Evolutionary conservation across 2,888 invertebrate genomes (phyloP), one percentile per base, ranked within the genome.

Genomic region (Yponomeuta malinellus): DNA sequence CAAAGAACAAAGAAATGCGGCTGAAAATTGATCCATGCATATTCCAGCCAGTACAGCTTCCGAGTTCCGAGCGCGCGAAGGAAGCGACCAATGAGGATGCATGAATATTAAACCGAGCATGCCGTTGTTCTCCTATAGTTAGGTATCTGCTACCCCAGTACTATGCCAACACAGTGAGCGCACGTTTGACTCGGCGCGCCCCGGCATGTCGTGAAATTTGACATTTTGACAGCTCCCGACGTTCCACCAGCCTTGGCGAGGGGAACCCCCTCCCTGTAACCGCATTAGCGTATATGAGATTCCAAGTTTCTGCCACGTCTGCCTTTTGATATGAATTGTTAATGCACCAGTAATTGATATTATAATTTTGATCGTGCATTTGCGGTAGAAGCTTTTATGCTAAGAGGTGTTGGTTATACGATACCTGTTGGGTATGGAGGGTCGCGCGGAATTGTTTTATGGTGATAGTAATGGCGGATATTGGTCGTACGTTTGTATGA

Each of bases 211-310:
- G 90, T 87, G 90, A 92, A 92, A 93, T 93, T 93, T 93, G 92
- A 93, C 92, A 88, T 93, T 92, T 92, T 93, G 93, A 93, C 93
- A 93, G 93, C 86, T 88, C 90, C 90, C 91, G 90, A 90, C 90
- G 90, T 85, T 85, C 85, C 86, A 63, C 68, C 83, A 81, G 85
- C 85, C 85, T 85, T 85, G 81, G 81, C 59, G 68, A 37, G 59
- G 15, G 29, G 10, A 12, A 83, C 79, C 81, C 81, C 74, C 85
- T 76, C 81, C 81, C 86, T 84, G 85, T 88, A 87, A 86, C 87
- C 87, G 83, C 86, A 86, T 87, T 88, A 87, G 43, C 86, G 83
- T 86, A 86, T 83, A 85, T 85, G 86, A 85, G 87, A 88, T 88
- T 87, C 88, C 87, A 85, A 71, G 87, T 88, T 89, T 87, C 89